A percentile compares a stretch with the other conserved stretches of the same genome.
Evolutionary conservation across 1,140 invertebrate species (phyloP).

Genomic region (Apis mellifera): Amel_HAv3.1 CM009932.2:5709501-5710000

Average conservation of each 20-base stretch:
- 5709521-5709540: no score
- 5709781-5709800: slow-evolving; percentile 93
- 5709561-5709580: no score
- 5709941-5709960: neutral
- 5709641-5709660: no score
- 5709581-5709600: no score
- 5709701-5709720: slow-evolving; percentile 10
- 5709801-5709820: slow-evolving; percentile 91
- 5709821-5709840: slow-evolving; percentile 87
- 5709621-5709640: no score
- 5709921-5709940: neutral
- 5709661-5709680: no score
- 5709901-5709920: neutral
- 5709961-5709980: neutral
- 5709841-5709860: slow-evolving; percentile 85
- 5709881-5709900: slow-evolving; percentile 85
- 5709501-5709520: no score
- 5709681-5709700: neutral
- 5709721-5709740: slow-evolving; percentile 88
- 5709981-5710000: neutral
- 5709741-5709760: slow-evolving; percentile 94
- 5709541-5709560: no score
- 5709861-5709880: slow-evolving; percentile 86
- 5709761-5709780: slow-evolving; percentile 91
- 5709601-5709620: no score